These are phyloP conservation scores for Psettodes erumei DNA, from an alignment of 2,113 vertebrate genomes.

Conservation along the genomic window DNA sequence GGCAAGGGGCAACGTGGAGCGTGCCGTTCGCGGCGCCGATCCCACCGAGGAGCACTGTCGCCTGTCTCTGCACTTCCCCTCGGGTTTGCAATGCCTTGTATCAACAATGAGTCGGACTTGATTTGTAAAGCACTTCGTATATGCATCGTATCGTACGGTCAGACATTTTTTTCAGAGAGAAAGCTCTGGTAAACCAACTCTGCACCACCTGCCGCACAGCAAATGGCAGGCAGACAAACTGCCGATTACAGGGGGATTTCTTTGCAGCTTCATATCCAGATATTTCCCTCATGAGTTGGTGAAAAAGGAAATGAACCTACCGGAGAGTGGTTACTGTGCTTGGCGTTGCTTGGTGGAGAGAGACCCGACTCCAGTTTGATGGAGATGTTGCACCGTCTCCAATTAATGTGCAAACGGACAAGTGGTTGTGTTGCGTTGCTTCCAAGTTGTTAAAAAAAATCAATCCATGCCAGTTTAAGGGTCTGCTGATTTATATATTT, in stretches of 20 bases:
- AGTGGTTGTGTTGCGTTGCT: not conserved
- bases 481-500: too few relatives aligned
- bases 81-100: not conserved
- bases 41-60: not conserved
- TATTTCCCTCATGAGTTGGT: not conserved
- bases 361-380: not conserved
- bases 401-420: not conserved
- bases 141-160: too few relatives aligned
- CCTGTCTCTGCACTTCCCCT: not conserved
- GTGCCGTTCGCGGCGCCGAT: not conserved
- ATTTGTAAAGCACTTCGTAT: too few relatives aligned
- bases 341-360: not conserved
- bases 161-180: too few relatives aligned
- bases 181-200: not conserved
- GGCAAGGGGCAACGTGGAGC: not conserved
- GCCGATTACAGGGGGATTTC: not conserved
- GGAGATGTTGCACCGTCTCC: not conserved
- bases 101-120: too few relatives aligned
- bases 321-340: not conserved
- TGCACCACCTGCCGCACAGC: not conserved
- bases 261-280: not conserved
- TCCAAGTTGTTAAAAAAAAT: too few relatives aligned
- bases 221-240: not conserved
- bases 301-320: not conserved
- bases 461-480: too few relatives aligned